phyloP scores from a whole-genome alignment of 1,140 invertebrate genomes.

The Ephestia elutella region DNA sequence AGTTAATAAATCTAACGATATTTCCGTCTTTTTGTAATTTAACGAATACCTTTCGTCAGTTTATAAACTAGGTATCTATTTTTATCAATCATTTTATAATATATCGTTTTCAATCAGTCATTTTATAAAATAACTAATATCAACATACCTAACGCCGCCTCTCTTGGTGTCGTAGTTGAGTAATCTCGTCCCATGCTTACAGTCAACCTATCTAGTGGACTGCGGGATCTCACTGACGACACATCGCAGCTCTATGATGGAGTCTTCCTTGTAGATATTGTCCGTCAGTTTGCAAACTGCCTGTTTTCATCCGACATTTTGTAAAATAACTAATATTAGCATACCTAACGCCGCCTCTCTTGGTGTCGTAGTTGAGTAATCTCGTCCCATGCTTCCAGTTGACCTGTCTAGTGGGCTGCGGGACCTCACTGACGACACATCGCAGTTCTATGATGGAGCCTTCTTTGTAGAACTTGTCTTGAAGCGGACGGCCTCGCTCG shows the following conservation, averaged over 20 bases:
- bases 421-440: constrained; percentile 88
- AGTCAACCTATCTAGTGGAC: constrained; percentile 84
- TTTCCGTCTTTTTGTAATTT: too few relatives aligned
- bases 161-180: constrained; percentile 90
- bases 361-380: constrained; percentile 89
- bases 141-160: constrained; percentile 87
- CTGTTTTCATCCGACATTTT: too few relatives aligned
- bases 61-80: too few relatives aligned
- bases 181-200: constrained; percentile 84
- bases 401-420: constrained; percentile 84
- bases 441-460: constrained; percentile 90
- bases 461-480: constrained; percentile 90
- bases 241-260: constrained; percentile 89
- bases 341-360: constrained; percentile 88
- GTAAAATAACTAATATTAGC: too few relatives aligned
- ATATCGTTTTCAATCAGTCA: too few relatives aligned
- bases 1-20: too few relatives aligned
- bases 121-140: too few relatives aligned
- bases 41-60: too few relatives aligned
- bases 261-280: constrained; percentile 88
- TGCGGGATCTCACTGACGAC: constrained; percentile 87
- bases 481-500: constrained; percentile 83
- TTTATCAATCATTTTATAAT: too few relatives aligned
- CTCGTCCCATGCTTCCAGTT: constrained; percentile 86
- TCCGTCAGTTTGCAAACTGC: neutral